phyloP scores from a whole-genome alignment of 2,888 invertebrate species.

The Blastobasis adustella region DNA sequence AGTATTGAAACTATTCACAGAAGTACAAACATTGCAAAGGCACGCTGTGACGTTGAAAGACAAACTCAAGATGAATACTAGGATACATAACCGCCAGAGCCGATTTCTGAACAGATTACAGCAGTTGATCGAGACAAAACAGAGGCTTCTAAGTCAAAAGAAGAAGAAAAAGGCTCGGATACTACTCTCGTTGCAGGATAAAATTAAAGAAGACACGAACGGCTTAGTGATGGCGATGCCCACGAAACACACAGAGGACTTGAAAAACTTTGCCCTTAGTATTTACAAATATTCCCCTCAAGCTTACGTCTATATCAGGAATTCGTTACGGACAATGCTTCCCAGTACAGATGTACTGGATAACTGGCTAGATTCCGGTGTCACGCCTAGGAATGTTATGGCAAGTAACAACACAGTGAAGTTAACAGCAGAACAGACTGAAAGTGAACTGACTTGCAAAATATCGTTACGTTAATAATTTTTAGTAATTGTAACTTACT shows the following conservation, averaged over 20 bases:
- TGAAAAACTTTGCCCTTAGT: conserved; percentile 62
- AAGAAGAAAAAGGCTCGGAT: conserved; percentile 61
- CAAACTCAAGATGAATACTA: conserved; percentile 52
- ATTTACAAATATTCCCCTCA: conserved; percentile 67
- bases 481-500: too few species aligned
- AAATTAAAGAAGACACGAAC: conserved; percentile 58
- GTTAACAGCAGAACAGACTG: conserved; percentile 56
- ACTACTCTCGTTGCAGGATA: conserved; percentile 56
- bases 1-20: conserved; percentile 52
- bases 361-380: conserved; percentile 53
- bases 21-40: conserved; percentile 59
- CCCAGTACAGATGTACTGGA: conserved; percentile 61
- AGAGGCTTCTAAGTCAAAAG: conserved; percentile 50
- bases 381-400: conserved; percentile 48
- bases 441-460: conserved; percentile 56
- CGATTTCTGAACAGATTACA: conserved; percentile 43
- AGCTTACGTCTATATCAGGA: conserved; percentile 61
- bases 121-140: conserved; percentile 53
- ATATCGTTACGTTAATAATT: conserved; percentile 19
- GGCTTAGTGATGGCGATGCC: conserved; percentile 65
- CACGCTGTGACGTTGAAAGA: conserved; percentile 48
- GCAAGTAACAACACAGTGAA: conserved; percentile 46
- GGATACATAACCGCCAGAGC: conserved; percentile 49
- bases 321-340: conserved; percentile 57
- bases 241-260: conserved; percentile 57